These are phyloP conservation scores for Triplophysa yarkandensis DNA, from an alignment of 2,797 vertebrate genomes.

Conservation along the genomic window DNA sequence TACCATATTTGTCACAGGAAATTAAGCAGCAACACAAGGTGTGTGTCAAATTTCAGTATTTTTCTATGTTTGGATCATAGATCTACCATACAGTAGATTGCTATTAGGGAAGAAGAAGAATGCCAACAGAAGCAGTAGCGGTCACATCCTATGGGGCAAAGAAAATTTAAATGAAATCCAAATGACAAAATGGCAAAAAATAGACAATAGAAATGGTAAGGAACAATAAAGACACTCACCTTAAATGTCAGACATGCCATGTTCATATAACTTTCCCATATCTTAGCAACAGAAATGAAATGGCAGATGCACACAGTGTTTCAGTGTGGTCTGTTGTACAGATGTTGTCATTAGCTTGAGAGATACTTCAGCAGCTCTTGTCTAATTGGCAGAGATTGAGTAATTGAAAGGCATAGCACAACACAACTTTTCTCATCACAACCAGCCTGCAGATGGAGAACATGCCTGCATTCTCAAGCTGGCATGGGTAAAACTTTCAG, in stretches of 20 bases:
- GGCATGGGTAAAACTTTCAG: too few species aligned
- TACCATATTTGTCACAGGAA: too few species aligned
- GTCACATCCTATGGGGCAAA: too few species aligned
- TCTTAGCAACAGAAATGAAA: background rate
- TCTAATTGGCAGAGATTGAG: slow-evolving; percentile 28
- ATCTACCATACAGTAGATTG: too few species aligned
- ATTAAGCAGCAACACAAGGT: too few species aligned
- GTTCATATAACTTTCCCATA: background rate
- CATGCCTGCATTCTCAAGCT: background rate
- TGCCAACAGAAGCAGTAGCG: too few species aligned
- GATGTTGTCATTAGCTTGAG: slow-evolving; percentile 8
- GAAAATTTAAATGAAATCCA: background rate
- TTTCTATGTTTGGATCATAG: too few species aligned
- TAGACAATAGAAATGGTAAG: background rate
- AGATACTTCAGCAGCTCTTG: slow-evolving; percentile 29
- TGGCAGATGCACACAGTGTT: background rate
- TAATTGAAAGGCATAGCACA: slow-evolving; percentile 37
- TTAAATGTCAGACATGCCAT: background rate
- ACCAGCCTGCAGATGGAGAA: background rate
- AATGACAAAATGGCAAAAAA: background rate
- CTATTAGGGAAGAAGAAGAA: too few species aligned
- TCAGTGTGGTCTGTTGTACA: background rate
- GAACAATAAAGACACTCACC: background rate
- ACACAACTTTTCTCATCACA: slow-evolving; percentile 32
- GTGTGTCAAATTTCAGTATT: too few species aligned